Evolutionary conservation across 2,113 vertebrate genomes (phyloP).

Genomic region (Brachypodius melanocephalos): DNA sequence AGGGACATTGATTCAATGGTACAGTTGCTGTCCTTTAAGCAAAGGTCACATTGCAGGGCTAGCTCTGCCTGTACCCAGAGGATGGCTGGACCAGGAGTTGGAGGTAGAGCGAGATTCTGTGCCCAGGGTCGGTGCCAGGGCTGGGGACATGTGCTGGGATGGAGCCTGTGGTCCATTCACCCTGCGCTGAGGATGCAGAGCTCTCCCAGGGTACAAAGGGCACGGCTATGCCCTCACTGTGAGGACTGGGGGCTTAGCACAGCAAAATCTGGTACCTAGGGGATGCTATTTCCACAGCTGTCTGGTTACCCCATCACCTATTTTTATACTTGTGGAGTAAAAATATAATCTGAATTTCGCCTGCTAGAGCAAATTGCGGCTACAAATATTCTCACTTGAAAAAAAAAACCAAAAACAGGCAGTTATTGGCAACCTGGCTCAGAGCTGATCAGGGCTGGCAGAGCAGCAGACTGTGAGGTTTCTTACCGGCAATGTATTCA

Average conservation of each 20-base stretch:
- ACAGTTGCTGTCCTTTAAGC: conserved; percentile 32
- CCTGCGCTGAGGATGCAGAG: neutral
- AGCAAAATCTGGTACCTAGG: neutral
- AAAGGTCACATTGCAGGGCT: conserved; percentile 45
- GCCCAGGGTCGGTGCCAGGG: neutral
- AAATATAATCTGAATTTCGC: neutral
- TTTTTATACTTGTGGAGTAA: neutral
- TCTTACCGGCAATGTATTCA: conserved; percentile 8
- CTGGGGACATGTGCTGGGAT: accelerated
- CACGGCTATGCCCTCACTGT: neutral
- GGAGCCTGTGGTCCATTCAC: neutral
- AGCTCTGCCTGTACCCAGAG: neutral
- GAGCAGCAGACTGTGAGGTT: neutral
- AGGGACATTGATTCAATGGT: conserved; percentile 15
- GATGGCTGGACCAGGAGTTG: neutral
- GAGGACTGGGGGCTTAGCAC: neutral
- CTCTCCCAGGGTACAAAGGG: neutral
- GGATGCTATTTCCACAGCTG: neutral
- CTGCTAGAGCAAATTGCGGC: conserved; percentile 34
- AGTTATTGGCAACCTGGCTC: conserved; percentile 12
- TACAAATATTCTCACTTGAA: conserved; percentile 25
- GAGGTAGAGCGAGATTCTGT: neutral
- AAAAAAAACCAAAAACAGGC: neutral
- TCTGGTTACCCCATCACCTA: neutral
- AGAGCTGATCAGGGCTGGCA: conserved; percentile 5